Percentiles rank a stretch among this genome's conserved stretches.
phyloP scores from a whole-genome alignment of 2,797 vertebrate genomes.

The Rhinichthys osculus region DNA sequence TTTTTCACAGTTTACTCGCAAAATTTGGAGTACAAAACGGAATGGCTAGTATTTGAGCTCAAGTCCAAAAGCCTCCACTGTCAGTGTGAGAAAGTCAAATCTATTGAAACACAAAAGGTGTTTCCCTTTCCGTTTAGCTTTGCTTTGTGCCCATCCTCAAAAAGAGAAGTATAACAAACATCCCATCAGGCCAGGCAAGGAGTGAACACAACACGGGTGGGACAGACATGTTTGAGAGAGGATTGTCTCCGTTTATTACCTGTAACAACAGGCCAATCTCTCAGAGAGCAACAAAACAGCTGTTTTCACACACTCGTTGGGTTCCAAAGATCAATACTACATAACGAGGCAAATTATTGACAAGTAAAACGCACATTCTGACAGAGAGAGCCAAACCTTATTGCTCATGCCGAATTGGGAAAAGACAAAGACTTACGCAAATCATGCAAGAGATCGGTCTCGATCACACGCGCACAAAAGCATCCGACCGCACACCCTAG shows the following conservation, averaged over 20 bases:
- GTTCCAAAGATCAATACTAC: conserved; percentile 16
- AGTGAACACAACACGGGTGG: conserved; percentile 12
- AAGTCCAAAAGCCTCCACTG: conserved; percentile 32
- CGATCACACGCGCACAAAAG: conserved; percentile 43
- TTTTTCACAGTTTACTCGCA: conserved; percentile 54
- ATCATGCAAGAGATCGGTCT: conserved; percentile 62
- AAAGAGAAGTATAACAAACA: conserved; percentile 35
- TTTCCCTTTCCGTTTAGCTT: conserved; percentile 17
- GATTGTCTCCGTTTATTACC: conserved; percentile 4
- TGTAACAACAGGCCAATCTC: conserved; percentile 9
- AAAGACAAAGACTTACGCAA: conserved; percentile 56
- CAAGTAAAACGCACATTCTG: conserved; percentile 36
- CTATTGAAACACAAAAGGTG: conserved; percentile 15
- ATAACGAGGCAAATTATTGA: conserved; percentile 44
- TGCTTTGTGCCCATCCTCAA: neutral
- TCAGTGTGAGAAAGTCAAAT: conserved; percentile 45
- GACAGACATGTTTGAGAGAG: conserved; percentile 21
- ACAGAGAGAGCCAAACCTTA: conserved; percentile 58
- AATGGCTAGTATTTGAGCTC: conserved; percentile 53
- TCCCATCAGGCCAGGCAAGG: conserved; percentile 30
- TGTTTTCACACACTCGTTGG: conserved; percentile 14
- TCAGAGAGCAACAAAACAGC: conserved; percentile 15
- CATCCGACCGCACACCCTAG: conserved; percentile 15
- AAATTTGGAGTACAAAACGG: conserved; percentile 50
- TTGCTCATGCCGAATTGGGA: conserved; percentile 64